Base-by-base conservation (phyloP, 2,797 vertebrate genomes). In the Lepilemur ruficaudatus region DNA sequence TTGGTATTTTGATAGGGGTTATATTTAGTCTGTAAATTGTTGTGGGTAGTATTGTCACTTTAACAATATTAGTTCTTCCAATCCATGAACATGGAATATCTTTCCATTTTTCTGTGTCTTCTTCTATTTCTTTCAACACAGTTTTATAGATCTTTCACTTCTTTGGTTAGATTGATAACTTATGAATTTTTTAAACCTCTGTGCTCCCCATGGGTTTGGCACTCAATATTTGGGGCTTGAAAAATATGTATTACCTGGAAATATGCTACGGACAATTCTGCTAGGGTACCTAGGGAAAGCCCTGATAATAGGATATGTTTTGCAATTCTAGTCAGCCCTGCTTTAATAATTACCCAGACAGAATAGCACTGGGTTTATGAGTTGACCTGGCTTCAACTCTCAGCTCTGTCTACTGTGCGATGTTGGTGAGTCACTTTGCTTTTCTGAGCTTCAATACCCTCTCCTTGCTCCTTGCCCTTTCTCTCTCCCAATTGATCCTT, bases 261-360 rank as follows among this genome's bases (percentile, higher is more conserved):
- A 13, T 23, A 18, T 61, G 41, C 22, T 72, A 23, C 9, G n/a
- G 73, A 12, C 63, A 59, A 80, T 59, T 59, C 57, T 59, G 4
- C 35, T 10, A 70, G 2, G 32, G 14, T 18, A 2, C n/a, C 0
- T 80, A 38, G n/a, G 6, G 13, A n/a, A 84, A 70, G 10, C 59
- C 20, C 11, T 23, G 43, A n/a, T 12, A 18, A 5, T 0, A 9
- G 10, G n/a, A 4, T 18, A 1, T 5, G 10, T 55, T 52, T 79
- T 32, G 20, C 30, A 50, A 17, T 57, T 3, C 14, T 8, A 11
- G 9, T 38, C 52, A 28, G 22, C 6, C 79, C 11, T 8, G 0
- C 2, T 55, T 41, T 5, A 28, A 69, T 57, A 80, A 10, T n/a
- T 7, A 41, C 4, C 7, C 35, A 25, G 41, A 7, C 8, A 48